A percentile compares a stretch with the other conserved stretches of the same genome.
phyloP scores from a whole-genome alignment of 2,888 invertebrate species.

The Caenorhabditis sulstoni region DNA sequence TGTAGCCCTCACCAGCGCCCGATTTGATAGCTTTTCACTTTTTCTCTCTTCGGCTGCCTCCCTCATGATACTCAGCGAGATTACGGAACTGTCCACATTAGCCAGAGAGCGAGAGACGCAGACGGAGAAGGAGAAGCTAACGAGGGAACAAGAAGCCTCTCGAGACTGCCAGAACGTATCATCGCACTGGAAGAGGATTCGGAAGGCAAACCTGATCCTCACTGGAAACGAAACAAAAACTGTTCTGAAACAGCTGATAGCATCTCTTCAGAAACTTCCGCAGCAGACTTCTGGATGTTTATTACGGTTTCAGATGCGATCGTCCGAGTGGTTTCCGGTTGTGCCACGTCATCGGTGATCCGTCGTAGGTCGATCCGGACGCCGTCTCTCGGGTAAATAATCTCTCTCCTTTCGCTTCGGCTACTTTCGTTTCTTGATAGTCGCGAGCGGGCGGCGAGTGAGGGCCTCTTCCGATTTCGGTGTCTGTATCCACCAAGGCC shows the following conservation, averaged over 20 bases:
- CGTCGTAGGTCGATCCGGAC: slow-evolving; percentile 12
- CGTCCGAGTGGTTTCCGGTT: slow-evolving; percentile 14
- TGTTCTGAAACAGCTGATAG: slow-evolving; percentile 28
- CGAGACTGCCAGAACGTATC: slow-evolving; percentile 4
- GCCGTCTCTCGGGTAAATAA: slow-evolving; percentile 3
- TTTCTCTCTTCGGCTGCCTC: slow-evolving; percentile 20
- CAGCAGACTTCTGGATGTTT: too few species aligned
- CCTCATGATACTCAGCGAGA: slow-evolving; percentile 28
- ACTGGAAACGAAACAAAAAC: not conserved
- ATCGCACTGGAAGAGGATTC: not conserved
- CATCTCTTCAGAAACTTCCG: too few species aligned
- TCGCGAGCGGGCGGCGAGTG: slow-evolving; percentile 1
- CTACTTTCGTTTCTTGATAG: slow-evolving; percentile 28
- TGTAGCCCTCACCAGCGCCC: slow-evolving; percentile 9
- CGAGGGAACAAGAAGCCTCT: slow-evolving; percentile 1
- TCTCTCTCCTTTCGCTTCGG: slow-evolving; percentile 7
- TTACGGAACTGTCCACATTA: slow-evolving; percentile 34
- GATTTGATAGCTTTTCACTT: slow-evolving; percentile 52
- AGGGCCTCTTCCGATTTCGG: slow-evolving; percentile 7
- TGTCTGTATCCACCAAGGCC: slow-evolving; percentile 33
- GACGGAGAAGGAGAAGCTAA: slow-evolving; percentile 15
- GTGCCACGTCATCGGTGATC: slow-evolving; percentile 18
- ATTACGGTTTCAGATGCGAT: too few species aligned
- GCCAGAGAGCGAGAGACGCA: slow-evolving; percentile 19
- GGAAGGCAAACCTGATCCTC: not conserved